Percentiles rank a stretch among this genome's conserved stretches.
Conservation (phyloP, 2,888 invertebrate species). For the Tenthredo notha region DNA sequence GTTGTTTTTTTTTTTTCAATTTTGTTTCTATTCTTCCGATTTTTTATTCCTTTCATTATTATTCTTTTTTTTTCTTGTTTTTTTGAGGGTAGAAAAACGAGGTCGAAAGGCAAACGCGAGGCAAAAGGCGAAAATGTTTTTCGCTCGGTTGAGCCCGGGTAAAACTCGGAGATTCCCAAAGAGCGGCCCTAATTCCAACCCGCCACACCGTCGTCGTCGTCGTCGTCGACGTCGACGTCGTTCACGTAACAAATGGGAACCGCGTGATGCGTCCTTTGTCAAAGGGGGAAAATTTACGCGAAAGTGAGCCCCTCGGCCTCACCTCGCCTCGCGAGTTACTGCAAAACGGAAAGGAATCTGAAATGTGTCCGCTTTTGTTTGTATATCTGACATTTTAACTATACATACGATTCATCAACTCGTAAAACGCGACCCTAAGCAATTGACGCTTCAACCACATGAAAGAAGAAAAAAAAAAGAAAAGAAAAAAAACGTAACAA, state of each 20-base stretch:
- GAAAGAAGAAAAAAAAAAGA: not conserved
- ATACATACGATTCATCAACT: not conserved
- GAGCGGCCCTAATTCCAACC: not conserved
- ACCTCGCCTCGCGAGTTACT: not conserved
- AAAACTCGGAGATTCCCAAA: slow-evolving; percentile 24
- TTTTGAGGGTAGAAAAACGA: not conserved
- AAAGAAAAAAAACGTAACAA: not conserved
- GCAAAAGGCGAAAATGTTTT: slow-evolving; percentile 2
- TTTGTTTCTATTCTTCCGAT: not conserved
- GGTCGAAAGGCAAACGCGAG: not conserved
- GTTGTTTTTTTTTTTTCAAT: not conserved
- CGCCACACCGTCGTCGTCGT: not conserved
- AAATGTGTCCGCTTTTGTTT: slow-evolving; percentile 34
- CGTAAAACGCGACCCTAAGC: not conserved
- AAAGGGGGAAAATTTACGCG: slow-evolving; percentile 40
- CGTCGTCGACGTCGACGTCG: not conserved
- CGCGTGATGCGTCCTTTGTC: slow-evolving; percentile 44
- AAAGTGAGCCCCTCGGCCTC: not conserved
- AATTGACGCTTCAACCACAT: not conserved
- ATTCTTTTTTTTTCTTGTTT: not conserved
- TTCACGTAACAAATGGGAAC: slow-evolving; percentile 43
- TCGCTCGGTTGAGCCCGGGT: slow-evolving; percentile 18
- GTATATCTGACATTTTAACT: slow-evolving; percentile 4
- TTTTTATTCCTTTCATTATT: no score
- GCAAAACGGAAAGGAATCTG: slow-evolving; percentile 28